Evolutionary conservation across 2,888 invertebrate genomes (phyloP), one percentile per base, ranked within the genome.

Genomic region (Sarcophaga caerulescens): DNA sequence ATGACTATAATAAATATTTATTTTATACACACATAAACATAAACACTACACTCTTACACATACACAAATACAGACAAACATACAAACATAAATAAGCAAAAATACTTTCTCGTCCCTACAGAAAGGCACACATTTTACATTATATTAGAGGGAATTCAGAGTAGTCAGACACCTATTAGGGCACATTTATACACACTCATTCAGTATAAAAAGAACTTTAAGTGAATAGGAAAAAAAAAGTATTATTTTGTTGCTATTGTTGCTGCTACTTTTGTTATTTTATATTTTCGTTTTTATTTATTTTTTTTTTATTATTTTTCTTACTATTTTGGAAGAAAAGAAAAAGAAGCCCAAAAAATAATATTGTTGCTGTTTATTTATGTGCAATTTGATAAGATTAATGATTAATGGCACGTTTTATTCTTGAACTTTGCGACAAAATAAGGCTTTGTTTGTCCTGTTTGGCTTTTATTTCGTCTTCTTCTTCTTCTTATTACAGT

Each of bases 371-470:
- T 79, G 19, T 60, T 86, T 87, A 86, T 88, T 88, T 86, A 88
- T 88, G 87, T 81, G 87, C 85, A 83, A 88, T 81, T 88, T 86
- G 87, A 88, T 88, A 88, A 88, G 75, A 83, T 83, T 85, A 83
- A 88, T 88, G 87, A 86, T 86, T 85, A 85, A 88, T 88, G 86
- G 82, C 44, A 66, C 44, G 21, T 75, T 85, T 73, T 85, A 77
- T 76, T 68, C 45, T 25, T 63, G 76, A 85, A 81, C 81, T 77
- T 77, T 81, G 81, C 76, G 84, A 73, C 84, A 81, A 77, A 62
- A 81, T 44, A 80, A 65, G 44, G 70, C 59, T 45, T 75, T 14
- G 52, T 59, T 68, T 69, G 73, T 74, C 12, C 25, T 59, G 57
- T 52, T 69, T 60, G 59, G 45, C 8, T 59, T 35, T 59, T 47